Evolutionary conservation across 1,140 invertebrate species (phyloP).

Genomic region (Rhizoglyphus robini): DNA sequence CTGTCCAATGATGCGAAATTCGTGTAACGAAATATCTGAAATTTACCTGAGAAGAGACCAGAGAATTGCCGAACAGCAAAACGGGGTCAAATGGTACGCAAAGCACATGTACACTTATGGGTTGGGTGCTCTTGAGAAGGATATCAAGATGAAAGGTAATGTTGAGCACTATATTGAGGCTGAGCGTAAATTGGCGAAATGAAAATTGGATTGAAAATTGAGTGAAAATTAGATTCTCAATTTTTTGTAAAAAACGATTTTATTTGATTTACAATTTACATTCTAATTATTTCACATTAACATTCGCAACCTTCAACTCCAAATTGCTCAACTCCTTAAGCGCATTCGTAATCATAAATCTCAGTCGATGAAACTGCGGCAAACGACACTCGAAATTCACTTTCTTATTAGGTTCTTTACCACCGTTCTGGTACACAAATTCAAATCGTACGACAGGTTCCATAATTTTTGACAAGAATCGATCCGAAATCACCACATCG

Average conservation of each 20-base stretch:
- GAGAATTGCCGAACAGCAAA: not conserved
- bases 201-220: too few relatives aligned
- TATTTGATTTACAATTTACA: too few relatives aligned
- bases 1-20: not conserved
- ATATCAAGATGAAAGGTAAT: not conserved
- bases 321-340: not conserved
- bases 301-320: too few relatives aligned
- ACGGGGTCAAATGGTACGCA: not conserved
- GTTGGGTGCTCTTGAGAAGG: not conserved
- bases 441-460: slow-evolving; percentile 13
- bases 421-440: not conserved
- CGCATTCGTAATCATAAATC: not conserved
- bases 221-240: too few relatives aligned
- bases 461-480: not conserved
- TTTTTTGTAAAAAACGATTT: too few relatives aligned
- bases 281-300: too few relatives aligned
- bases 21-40: not conserved
- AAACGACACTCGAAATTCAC: not conserved
- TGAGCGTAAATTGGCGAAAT: not conserved
- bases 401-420: not conserved
- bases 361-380: slow-evolving; percentile 1
- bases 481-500: not conserved
- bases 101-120: slow-evolving; percentile 3
- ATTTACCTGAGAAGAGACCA: not conserved
- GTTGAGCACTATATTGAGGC: not conserved